Evolutionary conservation across 2,888 invertebrate species (phyloP).

Genomic region (Cryptocheilus praepositus): DNA sequence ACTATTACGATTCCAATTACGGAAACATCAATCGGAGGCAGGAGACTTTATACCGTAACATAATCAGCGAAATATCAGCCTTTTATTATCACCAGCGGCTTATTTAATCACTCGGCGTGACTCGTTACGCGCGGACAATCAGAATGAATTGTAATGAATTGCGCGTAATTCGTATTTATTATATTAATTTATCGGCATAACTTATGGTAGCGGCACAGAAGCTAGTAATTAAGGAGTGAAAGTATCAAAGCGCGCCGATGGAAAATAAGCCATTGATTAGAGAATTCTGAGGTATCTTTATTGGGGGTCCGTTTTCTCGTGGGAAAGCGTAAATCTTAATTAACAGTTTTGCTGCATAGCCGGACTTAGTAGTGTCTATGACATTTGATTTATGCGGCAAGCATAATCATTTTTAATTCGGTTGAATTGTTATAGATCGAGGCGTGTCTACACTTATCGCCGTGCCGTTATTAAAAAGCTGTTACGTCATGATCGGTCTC

Average conservation of each 20-base stretch:
- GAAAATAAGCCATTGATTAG: slow-evolving; percentile 32
- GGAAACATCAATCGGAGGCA: too few relatives aligned
- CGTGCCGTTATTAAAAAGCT: slow-evolving; percentile 42
- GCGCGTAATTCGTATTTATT: slow-evolving; percentile 5
- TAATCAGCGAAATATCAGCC: too few relatives aligned
- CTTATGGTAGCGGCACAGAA: background rate
- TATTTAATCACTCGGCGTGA: too few relatives aligned
- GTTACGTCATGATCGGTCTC: slow-evolving; percentile 27
- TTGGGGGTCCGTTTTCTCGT: slow-evolving; percentile 18
- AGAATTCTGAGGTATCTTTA: slow-evolving; percentile 22
- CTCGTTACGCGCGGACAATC: background rate
- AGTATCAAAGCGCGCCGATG: background rate
- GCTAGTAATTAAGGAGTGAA: too few relatives aligned
- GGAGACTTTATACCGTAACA: too few relatives aligned
- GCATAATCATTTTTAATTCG: slow-evolving; percentile 47
- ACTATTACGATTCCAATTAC: slow-evolving; percentile 24
- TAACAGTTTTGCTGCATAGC: slow-evolving; percentile 31
- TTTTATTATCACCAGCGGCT: too few relatives aligned
- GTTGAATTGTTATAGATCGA: slow-evolving; percentile 9
- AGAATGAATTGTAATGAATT: background rate
- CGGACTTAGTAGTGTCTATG: slow-evolving; percentile 2
- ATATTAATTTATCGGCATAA: too few relatives aligned
- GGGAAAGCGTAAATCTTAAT: slow-evolving; percentile 32
- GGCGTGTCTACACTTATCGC: slow-evolving; percentile 3
- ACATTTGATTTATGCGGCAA: slow-evolving; percentile 34